These are phyloP conservation scores for Aelia acuminata DNA, from an alignment of 2,888 invertebrate genomes.

Conservation along the genomic window DNA sequence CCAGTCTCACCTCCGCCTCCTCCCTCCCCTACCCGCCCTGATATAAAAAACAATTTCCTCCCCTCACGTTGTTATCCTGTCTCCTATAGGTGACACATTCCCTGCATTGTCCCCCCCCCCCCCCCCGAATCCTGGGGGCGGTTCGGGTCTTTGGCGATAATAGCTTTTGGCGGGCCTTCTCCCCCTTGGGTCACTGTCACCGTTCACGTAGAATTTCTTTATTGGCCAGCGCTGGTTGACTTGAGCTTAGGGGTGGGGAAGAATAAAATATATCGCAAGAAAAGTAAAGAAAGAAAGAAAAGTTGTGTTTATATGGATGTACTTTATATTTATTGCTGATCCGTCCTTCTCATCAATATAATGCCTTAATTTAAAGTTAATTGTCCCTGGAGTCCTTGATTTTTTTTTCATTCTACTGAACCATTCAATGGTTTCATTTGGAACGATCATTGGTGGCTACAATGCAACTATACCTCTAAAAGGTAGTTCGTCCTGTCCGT, in stretches of 20 bases:
- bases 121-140: slow-evolving; percentile 27
- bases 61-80: slow-evolving; percentile 31
- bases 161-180: slow-evolving; percentile 11
- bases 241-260: neutral
- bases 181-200: neutral
- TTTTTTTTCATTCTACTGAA: too few species aligned
- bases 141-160: slow-evolving; percentile 32
- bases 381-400: too few species aligned
- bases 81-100: slow-evolving; percentile 44
- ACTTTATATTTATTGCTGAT: too few species aligned
- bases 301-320: too few species aligned
- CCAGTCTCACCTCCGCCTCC: neutral
- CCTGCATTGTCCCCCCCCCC: slow-evolving; percentile 20
- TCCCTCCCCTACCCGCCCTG: neutral
- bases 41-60: slow-evolving; percentile 47
- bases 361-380: too few species aligned
- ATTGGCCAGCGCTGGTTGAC: neutral
- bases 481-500: too few species aligned
- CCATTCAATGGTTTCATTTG: too few species aligned
- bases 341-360: too few species aligned
- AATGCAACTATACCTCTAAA: too few species aligned
- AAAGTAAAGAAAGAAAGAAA: neutral
- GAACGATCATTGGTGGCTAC: too few species aligned
- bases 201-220: slow-evolving; percentile 31
- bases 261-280: neutral